Percentiles rank a stretch among this genome's conserved stretches.
These are phyloP conservation scores for Malacoraja senta DNA, from an alignment of 2,797 vertebrate genomes.

Conservation along the genomic window DNA sequence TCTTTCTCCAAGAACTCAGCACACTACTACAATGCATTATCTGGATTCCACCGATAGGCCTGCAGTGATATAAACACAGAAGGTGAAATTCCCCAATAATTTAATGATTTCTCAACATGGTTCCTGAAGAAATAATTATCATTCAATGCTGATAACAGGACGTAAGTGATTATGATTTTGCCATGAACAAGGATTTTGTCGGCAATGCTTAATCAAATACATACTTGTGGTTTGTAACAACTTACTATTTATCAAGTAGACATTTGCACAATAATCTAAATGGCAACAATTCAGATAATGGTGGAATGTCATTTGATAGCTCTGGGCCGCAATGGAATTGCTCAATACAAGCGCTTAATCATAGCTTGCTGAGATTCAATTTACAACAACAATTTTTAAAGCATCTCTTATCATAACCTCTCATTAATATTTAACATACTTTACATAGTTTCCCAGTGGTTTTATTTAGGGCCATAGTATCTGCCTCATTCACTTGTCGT, in stretches of 20 bases:
- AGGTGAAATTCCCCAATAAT: slow-evolving; percentile 14
- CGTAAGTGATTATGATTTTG: background rate
- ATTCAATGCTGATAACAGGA: background rate
- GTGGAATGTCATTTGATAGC: slow-evolving; percentile 21
- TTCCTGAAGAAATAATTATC: background rate
- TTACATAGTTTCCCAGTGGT: slow-evolving; percentile 34
- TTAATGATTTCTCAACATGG: background rate
- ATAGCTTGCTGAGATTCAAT: background rate
- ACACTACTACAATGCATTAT: background rate
- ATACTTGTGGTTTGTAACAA: slow-evolving; percentile 36
- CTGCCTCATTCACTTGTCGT: background rate
- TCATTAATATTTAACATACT: slow-evolving; percentile 32
- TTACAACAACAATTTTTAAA: slow-evolving; percentile 26
- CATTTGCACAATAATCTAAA: slow-evolving; percentile 33
- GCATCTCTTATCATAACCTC: slow-evolving; percentile 17
- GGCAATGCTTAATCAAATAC: slow-evolving; percentile 9
- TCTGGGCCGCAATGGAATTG: background rate
- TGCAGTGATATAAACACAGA: background rate
- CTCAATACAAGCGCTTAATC: slow-evolving; percentile 8
- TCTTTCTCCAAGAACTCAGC: background rate
- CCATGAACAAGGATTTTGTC: background rate
- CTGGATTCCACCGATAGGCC: too few relatives aligned
- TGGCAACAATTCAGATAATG: slow-evolving; percentile 27
- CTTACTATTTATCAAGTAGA: slow-evolving; percentile 9
- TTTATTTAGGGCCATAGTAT: slow-evolving; percentile 17